A percentile compares a stretch with the other conserved stretches of the same genome.
phyloP scores from a whole-genome alignment of 2,888 invertebrate genomes.

The Trilocha varians region DNA sequence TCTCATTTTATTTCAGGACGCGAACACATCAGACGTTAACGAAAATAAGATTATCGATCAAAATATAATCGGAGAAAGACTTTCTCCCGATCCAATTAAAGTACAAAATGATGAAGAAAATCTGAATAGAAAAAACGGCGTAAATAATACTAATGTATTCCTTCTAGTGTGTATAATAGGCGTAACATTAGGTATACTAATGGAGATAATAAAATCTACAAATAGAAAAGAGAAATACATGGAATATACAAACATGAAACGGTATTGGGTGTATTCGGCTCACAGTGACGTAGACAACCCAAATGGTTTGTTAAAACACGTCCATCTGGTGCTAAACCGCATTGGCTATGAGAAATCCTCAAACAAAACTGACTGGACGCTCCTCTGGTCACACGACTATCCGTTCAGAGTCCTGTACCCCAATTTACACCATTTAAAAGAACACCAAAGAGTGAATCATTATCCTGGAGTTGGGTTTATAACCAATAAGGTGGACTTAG shows the following conservation, averaged over 20 bases:
- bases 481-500: slow-evolving; percentile 92
- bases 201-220: slow-evolving; percentile 41
- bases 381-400: slow-evolving; percentile 96
- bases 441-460: slow-evolving; percentile 90
- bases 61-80: slow-evolving; percentile 6
- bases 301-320: slow-evolving; percentile 84
- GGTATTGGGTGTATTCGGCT: slow-evolving; percentile 76
- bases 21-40: slow-evolving; percentile 1
- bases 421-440: slow-evolving; percentile 71
- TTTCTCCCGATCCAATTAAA: slow-evolving; percentile 7
- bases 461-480: slow-evolving; percentile 95
- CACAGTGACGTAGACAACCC: slow-evolving; percentile 66
- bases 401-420: slow-evolving; percentile 79
- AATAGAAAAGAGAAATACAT: slow-evolving; percentile 26
- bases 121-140: slow-evolving; percentile 17
- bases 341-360: slow-evolving; percentile 79
- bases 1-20: slow-evolving; percentile 14
- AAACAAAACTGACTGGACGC: slow-evolving; percentile 80
- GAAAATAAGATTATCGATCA: slow-evolving; percentile 11
- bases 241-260: slow-evolving; percentile 18
- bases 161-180: slow-evolving; percentile 47
- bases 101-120: slow-evolving; percentile 2
- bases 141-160: slow-evolving; percentile 32
- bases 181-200: slow-evolving; percentile 40
- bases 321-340: slow-evolving; percentile 82